Percentiles rank a stretch among this genome's conserved stretches.
Evolutionary conservation across 2,888 invertebrate species (phyloP).

Genomic region (Drosophila neotestacea): DNA sequence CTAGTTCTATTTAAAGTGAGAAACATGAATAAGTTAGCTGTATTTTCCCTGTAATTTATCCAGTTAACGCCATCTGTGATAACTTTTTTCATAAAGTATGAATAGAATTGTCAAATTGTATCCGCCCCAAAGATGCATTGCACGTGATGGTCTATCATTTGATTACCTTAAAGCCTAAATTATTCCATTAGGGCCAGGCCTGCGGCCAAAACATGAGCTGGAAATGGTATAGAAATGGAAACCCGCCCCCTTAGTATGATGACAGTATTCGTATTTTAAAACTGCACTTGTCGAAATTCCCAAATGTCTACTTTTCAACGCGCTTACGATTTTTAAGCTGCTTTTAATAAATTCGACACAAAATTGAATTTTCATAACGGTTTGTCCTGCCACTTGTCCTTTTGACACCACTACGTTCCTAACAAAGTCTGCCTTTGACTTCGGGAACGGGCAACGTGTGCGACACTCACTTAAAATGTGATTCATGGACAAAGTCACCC

Average conservation of each 20-base stretch:
- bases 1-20: no score
- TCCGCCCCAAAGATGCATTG: slow-evolving; percentile 7
- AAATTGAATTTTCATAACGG: slow-evolving; percentile 85
- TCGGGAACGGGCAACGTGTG: slow-evolving; percentile 38
- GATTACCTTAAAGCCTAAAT: slow-evolving; percentile 67
- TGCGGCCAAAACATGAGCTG: slow-evolving; percentile 68
- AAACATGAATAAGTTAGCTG: background rate
- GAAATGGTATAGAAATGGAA: slow-evolving; percentile 29
- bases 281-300: slow-evolving; percentile 79
- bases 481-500: slow-evolving; percentile 80
- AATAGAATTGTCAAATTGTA: slow-evolving; percentile 15
- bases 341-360: slow-evolving; percentile 84
- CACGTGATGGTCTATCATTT: slow-evolving; percentile 37
- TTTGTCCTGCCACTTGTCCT: slow-evolving; percentile 71
- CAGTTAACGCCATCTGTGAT: slow-evolving; percentile 34
- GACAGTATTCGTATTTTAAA: slow-evolving; percentile 28
- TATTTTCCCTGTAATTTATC: slow-evolving; percentile 8
- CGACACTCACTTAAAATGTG: slow-evolving; percentile 83
- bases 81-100: slow-evolving; percentile 19
- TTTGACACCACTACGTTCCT: slow-evolving; percentile 67
- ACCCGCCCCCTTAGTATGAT: slow-evolving; percentile 42
- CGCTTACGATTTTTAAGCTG: slow-evolving; percentile 80
- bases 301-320: slow-evolving; percentile 83
- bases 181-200: slow-evolving; percentile 73
- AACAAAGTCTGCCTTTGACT: slow-evolving; percentile 5